Evolutionary conservation across 2,888 invertebrate species (phyloP), one percentile per base, ranked within the genome.

Genomic region (Microdon myrmicae): DNA sequence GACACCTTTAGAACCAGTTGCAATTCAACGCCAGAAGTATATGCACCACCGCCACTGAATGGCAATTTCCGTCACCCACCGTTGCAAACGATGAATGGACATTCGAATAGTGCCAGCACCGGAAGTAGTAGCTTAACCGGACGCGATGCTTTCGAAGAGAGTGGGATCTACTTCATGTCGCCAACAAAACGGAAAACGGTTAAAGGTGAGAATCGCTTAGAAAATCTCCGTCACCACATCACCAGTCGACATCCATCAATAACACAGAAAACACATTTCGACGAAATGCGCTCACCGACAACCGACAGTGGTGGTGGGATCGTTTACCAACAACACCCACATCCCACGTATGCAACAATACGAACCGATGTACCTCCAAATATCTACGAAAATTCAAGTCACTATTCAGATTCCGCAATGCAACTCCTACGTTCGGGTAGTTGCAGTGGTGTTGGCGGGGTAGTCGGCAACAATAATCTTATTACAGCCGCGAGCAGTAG

Each of bases 101-200:
- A 76, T 37, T 69, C 70, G 26, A 71, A 71, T 37, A 71, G 73
- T 66, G 73, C 74, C 47, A 78, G 73, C 41, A 71, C 73, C 59
- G 74, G 76, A 26, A 78, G 73, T 56, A 64, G 64, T 10, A 64
- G 64, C 51, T 23, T 64, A 4, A 58, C 51, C 19, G 58, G 51
- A 4, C 64, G 64, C 0, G 64, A 64, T 25, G 47, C 51, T 10
- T 72, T 71, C 47, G 78, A 78, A 45, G 79, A 78, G 23, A 75
- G 76, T 26, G 78, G 79, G 32, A 74, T 79, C 48, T 79, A 76
- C 67, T 78, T 76, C 64, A 74, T 79, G 1, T 79, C 78, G 8
- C 79, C 78, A 3, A 74, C 79, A 14, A 79, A 79, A 38, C 74
- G 77, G 69, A 76, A 76, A 74, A 67, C 59, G 48, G 68, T 49